phyloP scores from a whole-genome alignment of 2,113 vertebrate species.

The Bambusicola thoracicus region DNA sequence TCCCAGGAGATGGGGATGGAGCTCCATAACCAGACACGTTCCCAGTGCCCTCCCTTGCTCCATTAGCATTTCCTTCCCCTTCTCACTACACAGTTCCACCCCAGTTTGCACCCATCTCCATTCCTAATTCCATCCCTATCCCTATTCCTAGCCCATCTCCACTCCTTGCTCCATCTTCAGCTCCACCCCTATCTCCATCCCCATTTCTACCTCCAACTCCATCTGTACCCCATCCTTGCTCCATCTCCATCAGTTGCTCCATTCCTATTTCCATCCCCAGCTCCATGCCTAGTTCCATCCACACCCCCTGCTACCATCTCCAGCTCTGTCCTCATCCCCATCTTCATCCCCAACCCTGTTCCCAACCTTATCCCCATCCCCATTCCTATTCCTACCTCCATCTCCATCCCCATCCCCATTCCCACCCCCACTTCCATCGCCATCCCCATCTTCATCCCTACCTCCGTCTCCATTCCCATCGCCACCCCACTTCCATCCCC shows the following conservation, averaged over 20 bases:
- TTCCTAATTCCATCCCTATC: background rate
- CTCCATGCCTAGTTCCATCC: background rate
- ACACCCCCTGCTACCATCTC: too few species aligned
- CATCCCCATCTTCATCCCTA: background rate
- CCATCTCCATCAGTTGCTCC: background rate
- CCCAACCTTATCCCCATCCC: too few species aligned
- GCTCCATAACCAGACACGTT: background rate
- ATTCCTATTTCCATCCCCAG: background rate
- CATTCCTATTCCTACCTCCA: too few species aligned
- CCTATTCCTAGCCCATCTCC: background rate
- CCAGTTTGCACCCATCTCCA: background rate
- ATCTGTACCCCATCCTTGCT: background rate
- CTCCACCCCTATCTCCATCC: background rate
- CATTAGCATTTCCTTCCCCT: background rate
- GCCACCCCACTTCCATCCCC: background rate
- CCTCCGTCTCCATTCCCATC: too few species aligned
- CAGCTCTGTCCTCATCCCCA: too few species aligned
- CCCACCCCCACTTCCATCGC: background rate
- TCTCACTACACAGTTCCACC: too few species aligned
- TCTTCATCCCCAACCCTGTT: too few species aligned
- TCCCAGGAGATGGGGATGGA: background rate
- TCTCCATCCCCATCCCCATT: background rate
- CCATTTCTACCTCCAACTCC: background rate
- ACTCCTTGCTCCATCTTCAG: background rate
- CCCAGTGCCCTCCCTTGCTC: background rate